phyloP scores from a whole-genome alignment of 2,888 invertebrate species.

The Eulithis prunata region DNA sequence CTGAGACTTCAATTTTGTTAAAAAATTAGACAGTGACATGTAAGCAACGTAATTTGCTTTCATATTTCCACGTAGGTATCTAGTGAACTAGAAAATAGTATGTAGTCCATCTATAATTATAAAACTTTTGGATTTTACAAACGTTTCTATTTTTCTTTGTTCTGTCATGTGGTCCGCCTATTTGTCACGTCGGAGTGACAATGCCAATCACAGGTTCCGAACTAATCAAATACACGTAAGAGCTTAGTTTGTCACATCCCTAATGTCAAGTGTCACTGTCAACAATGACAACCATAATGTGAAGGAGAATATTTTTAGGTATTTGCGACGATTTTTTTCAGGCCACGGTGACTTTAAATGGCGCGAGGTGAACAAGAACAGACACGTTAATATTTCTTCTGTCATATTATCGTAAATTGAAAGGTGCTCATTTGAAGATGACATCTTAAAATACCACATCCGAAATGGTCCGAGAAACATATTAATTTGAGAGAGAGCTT shows the following conservation, averaged over 20 bases:
- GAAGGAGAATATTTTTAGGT: constrained; percentile 32
- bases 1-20: too few relatives aligned
- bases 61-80: too few relatives aligned
- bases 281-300: constrained; percentile 26
- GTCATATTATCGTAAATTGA: constrained; percentile 23
- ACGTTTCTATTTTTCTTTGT: too few relatives aligned
- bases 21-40: too few relatives aligned
- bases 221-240: constrained; percentile 7
- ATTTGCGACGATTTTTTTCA: constrained; percentile 31
- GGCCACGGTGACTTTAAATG: constrained; percentile 36
- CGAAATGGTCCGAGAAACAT: too few relatives aligned
- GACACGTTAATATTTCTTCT: constrained; percentile 25
- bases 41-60: too few relatives aligned
- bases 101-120: too few relatives aligned
- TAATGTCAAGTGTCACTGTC: constrained; percentile 26
- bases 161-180: too few relatives aligned
- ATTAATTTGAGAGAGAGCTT: too few relatives aligned
- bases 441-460: background rate
- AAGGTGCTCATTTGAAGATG: constrained; percentile 13
- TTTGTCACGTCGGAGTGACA: background rate
- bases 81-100: too few relatives aligned
- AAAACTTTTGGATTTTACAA: too few relatives aligned
- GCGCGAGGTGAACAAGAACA: constrained; percentile 34
- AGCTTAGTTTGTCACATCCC: constrained; percentile 15
- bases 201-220: constrained; percentile 10